Percentiles rank a stretch among this genome's conserved stretches.
These are phyloP conservation scores for Scopus umbretta DNA, from an alignment of 2,113 vertebrate species.

Conservation along the genomic window DNA sequence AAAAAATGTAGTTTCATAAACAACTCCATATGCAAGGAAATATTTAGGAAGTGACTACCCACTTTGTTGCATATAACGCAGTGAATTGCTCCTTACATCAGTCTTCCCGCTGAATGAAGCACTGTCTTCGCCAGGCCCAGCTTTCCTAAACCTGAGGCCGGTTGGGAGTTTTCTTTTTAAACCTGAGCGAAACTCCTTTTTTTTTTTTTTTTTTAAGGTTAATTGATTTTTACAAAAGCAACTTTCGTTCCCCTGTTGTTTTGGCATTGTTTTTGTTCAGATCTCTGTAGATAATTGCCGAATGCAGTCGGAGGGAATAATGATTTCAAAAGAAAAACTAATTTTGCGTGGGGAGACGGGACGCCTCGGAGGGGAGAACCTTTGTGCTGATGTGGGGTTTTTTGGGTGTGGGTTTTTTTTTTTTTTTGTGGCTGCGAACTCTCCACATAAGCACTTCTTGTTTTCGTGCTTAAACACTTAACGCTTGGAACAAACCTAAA, in stretches of 20 bases:
- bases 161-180: background rate
- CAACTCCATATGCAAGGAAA: constrained; percentile 42
- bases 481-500: background rate
- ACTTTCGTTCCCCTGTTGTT: background rate
- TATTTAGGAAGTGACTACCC: constrained; percentile 52
- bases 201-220: background rate
- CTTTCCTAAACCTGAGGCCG: background rate
- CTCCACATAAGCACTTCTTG: background rate
- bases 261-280: background rate
- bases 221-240: background rate
- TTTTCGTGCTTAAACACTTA: background rate
- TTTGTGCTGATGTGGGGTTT: background rate
- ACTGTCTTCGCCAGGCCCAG: background rate
- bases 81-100: background rate
- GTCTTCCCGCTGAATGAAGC: background rate
- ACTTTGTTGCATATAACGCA: background rate
- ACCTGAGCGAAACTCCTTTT: background rate
- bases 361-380: background rate
- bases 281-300: background rate
- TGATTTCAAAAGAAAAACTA: background rate
- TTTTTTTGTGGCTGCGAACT: background rate
- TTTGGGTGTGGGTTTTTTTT: too few relatives aligned
- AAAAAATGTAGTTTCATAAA: constrained; percentile 29
- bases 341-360: background rate
- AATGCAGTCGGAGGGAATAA: background rate